Evolutionary conservation across 2,888 invertebrate species (phyloP), one percentile per base, ranked within the genome.

Genomic region (Pantelozetes paolii): DNA sequence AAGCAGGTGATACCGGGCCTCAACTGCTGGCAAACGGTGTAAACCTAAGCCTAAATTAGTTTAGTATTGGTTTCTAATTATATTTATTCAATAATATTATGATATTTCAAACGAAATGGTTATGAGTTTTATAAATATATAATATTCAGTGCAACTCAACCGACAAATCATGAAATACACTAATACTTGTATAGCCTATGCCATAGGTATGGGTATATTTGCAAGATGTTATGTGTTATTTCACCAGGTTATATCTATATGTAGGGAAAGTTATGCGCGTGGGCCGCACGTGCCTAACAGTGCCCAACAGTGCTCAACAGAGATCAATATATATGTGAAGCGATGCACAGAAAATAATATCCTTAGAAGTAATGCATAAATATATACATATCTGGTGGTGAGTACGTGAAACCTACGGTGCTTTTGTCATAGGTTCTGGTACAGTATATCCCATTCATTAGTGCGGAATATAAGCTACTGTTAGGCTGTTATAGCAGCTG

Each of bases 381-480:
- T 45, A 69, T 69, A 69, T 45, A 15, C 9, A 69, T 42, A 42
- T 42, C 26, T 69, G 45, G 69, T 69, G 69, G 69, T 69, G 69
- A 69, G 69, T 69, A 40, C 26, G 45, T 69, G n/a, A n/a, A 42
- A 45, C 69, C 69, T 28, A 23, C 26, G 42, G 69, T 13, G 69
- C 45, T 69, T 45, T 69, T 69, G 69, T 69, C 45, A 69, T 42
- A 13, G 69, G n/a, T 69, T 42, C 36, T 20, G 6, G 67, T 40
- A 42, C 28, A 45, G 69, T 45, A 69, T 69, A 40, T 69, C 69
- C 69, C 45, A 69, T 69, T 69, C 42, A 69, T 45, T 69, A 69
- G 42, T 69, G 45, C 42, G 26, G 42, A 45, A 69, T 69, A 69
- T 69, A 45, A 69, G 42, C 28, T 69, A 69, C 45, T 69, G 36